Percentiles rank a stretch among this genome's conserved stretches.
These are phyloP conservation scores for Indri indri DNA, from an alignment of 2,113 vertebrate genomes.

Conservation along the genomic window DNA sequence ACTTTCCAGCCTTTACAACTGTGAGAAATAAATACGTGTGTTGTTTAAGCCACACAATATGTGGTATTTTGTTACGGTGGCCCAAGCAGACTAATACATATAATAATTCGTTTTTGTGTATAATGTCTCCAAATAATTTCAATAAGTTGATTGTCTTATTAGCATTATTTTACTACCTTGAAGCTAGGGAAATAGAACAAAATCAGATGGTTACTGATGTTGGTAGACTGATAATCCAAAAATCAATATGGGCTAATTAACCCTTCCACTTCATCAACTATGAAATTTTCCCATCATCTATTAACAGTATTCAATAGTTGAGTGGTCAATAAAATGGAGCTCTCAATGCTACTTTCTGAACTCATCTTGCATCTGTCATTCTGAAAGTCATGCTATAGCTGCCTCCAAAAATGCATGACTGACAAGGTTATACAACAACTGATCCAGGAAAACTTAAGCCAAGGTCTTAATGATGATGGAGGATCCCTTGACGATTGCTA, in stretches of 20 bases:
- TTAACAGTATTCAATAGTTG: background rate
- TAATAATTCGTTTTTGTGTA: background rate
- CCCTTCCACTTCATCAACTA: background rate
- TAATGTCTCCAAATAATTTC: background rate
- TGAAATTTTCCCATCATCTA: background rate
- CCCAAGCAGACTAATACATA: background rate
- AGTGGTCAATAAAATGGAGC: background rate
- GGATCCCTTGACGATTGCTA: background rate
- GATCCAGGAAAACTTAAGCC: conserved; percentile 36
- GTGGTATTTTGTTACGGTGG: background rate
- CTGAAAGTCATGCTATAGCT: background rate
- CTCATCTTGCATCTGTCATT: background rate
- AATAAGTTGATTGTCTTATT: background rate
- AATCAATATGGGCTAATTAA: background rate
- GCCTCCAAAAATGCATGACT: conserved; percentile 8
- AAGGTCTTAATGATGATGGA: background rate
- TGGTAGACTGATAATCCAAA: background rate
- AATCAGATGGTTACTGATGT: background rate
- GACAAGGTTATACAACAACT: conserved; percentile 41
- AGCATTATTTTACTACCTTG: background rate
- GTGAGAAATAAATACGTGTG: background rate
- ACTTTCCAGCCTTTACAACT: background rate
- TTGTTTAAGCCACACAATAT: background rate
- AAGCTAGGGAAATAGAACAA: background rate
- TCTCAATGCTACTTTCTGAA: background rate